A percentile compares a stretch with the other conserved stretches of the same genome.
phyloP scores from a whole-genome alignment of 1,140 invertebrate species.

The Drosophila sturtevanti region DNA sequence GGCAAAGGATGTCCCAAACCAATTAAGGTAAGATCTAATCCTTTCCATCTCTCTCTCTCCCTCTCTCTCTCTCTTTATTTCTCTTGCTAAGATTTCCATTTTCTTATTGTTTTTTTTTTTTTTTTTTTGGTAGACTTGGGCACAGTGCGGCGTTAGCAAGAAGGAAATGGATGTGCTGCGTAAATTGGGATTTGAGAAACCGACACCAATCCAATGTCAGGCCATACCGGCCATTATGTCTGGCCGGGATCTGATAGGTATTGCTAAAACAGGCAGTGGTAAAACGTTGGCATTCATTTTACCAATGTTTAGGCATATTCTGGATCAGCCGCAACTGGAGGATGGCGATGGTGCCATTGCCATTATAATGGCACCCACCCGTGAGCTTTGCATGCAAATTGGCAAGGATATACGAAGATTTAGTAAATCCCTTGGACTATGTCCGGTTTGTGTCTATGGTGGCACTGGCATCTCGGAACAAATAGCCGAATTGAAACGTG shows the following conservation, averaged over 20 bases:
- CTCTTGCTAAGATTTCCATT: neutral
- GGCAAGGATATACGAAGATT: conserved; percentile 98
- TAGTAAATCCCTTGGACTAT: conserved; percentile 92
- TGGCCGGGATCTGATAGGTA: conserved; percentile 97
- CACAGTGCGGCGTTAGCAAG: conserved; percentile 98
- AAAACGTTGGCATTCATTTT: conserved; percentile 99
- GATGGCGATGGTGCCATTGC: conserved; percentile 98
- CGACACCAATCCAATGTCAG: conserved; percentile 99
- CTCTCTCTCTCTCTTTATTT: too few species aligned
- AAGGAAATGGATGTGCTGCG: conserved; percentile 98
- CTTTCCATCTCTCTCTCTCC: neutral
- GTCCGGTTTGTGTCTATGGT: conserved; percentile 98
- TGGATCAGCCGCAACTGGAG: conserved; percentile 96
- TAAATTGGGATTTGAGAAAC: conserved; percentile 96
- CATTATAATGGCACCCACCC: conserved; percentile 98
- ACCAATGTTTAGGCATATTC: conserved; percentile 99
- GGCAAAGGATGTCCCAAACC: conserved; percentile 96
- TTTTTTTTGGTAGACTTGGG: conserved; percentile 88
- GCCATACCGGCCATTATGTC: conserved; percentile 99
- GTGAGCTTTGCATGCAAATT: conserved; percentile 99
- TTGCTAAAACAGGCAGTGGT: conserved; percentile 99
- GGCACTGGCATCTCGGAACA: conserved; percentile 91
- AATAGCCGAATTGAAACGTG: conserved; percentile 98
- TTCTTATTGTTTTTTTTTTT: conserved; percentile 1
- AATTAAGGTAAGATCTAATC: conserved; percentile 85